phyloP scores from a whole-genome alignment of 2,113 vertebrate genomes.

The Rana temporaria region DNA sequence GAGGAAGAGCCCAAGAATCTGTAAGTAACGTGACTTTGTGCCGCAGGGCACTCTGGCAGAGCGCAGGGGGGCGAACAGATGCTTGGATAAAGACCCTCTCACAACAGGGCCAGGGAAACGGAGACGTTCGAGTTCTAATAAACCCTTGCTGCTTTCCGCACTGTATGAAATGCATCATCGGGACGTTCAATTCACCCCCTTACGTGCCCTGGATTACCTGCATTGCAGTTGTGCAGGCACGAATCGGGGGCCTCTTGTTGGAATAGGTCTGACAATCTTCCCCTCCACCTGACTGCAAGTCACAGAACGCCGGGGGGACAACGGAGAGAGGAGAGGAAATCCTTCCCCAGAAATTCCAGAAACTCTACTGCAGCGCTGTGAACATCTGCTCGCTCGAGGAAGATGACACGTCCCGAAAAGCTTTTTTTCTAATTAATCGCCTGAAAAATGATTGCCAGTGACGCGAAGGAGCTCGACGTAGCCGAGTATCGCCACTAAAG shows the following conservation, averaged over 20 bases:
- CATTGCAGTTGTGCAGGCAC: slow-evolving; percentile 29
- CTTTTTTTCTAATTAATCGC: background rate
- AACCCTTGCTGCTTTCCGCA: slow-evolving; percentile 24
- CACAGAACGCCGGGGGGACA: background rate
- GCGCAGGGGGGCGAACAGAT: slow-evolving; percentile 7
- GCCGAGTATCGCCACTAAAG: too few relatives aligned
- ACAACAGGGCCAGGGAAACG: background rate
- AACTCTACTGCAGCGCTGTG: background rate
- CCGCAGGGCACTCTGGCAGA: background rate
- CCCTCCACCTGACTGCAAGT: slow-evolving; percentile 9
- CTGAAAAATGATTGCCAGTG: too few relatives aligned
- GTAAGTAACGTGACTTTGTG: slow-evolving; percentile 35
- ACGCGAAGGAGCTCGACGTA: too few relatives aligned
- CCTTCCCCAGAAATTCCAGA: background rate
- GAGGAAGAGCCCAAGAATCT: slow-evolving; percentile 9
- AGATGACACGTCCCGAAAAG: background rate
- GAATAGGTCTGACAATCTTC: background rate
- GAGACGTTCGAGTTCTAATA: slow-evolving; percentile 28
- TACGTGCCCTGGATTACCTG: background rate
- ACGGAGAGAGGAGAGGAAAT: background rate
- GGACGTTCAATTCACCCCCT: slow-evolving; percentile 40
- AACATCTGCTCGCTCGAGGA: slow-evolving; percentile 19
- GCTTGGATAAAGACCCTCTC: slow-evolving; percentile 34
- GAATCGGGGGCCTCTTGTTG: background rate
- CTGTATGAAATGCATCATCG: background rate